These are phyloP conservation scores for Chromobotia macracanthus DNA, from an alignment of 2,797 vertebrate species.

Conservation along the genomic window DNA sequence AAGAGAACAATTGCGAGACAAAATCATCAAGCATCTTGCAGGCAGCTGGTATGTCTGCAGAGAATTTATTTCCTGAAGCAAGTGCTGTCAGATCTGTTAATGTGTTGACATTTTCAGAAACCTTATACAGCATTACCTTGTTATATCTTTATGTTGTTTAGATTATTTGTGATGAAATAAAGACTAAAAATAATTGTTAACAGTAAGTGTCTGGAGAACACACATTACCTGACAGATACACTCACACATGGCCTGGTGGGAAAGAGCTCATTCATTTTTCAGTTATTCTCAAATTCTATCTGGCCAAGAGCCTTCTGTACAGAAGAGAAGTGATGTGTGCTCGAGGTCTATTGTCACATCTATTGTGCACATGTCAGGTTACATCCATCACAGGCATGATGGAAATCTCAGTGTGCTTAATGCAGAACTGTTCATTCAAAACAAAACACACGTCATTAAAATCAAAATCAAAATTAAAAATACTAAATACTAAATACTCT, in stretches of 20 bases:
- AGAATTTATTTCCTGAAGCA: neutral
- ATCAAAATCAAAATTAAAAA: neutral
- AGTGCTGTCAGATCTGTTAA: neutral
- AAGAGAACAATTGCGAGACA: neutral
- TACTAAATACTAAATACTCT: neutral
- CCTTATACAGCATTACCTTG: neutral
- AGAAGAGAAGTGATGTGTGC: neutral
- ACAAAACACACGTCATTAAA: neutral
- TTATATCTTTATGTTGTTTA: conserved; percentile 1
- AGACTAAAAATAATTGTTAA: neutral
- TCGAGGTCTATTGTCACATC: conserved; percentile 9
- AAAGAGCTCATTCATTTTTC: conserved; percentile 31
- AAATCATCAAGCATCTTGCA: neutral
- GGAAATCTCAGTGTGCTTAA: neutral
- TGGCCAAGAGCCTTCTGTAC: neutral
- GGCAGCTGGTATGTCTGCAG: neutral
- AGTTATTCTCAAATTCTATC: conserved; percentile 3
- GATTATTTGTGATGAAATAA: conserved; percentile 3
- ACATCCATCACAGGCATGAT: neutral
- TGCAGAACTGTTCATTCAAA: neutral
- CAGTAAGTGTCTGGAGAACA: neutral
- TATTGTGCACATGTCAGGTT: neutral
- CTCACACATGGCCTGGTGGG: conserved; percentile 16
- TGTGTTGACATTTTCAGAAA: neutral
- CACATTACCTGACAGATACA: conserved; percentile 11